Evolutionary conservation across 2,888 invertebrate species (phyloP).

Genomic region (Cepaea hortensis): DNA sequence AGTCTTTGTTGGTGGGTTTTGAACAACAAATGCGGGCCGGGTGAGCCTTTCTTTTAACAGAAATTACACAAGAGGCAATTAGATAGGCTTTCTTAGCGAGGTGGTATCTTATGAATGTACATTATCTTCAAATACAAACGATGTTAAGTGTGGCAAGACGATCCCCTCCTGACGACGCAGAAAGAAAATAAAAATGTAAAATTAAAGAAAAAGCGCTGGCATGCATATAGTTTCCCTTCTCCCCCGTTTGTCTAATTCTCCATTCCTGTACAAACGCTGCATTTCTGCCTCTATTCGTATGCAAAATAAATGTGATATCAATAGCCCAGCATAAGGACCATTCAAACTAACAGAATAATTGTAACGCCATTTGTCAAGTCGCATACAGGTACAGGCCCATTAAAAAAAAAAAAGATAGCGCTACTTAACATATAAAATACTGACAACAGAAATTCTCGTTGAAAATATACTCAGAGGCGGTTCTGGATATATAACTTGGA

Average conservation of each 20-base stretch:
- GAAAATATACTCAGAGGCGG: too few relatives aligned
- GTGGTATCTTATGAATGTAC: slow-evolving; percentile 24
- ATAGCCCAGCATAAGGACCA: slow-evolving; percentile 12
- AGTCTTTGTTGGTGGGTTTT: too few relatives aligned
- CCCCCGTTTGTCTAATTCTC: neutral
- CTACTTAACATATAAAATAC: too few relatives aligned
- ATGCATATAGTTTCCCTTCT: neutral
- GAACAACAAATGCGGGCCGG: too few relatives aligned
- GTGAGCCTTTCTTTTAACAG: neutral
- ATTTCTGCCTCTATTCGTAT: slow-evolving; percentile 12
- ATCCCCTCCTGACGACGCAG: neutral
- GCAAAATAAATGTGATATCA: slow-evolving; percentile 28
- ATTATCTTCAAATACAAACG: slow-evolving; percentile 23
- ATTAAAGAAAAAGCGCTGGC: neutral
- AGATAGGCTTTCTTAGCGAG: neutral
- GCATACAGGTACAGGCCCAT: neutral
- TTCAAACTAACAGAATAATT: slow-evolving; percentile 22
- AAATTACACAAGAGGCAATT: slow-evolving; percentile 12
- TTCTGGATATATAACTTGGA: neutral
- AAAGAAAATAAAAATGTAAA: slow-evolving; percentile 1
- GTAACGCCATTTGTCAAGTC: slow-evolving; percentile 28
- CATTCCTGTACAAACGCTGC: slow-evolving; percentile 7
- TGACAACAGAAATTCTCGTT: neutral
- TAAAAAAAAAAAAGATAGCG: neutral
- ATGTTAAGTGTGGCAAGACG: slow-evolving; percentile 18